These are phyloP conservation scores for Nebria salina DNA, from an alignment of 2,888 invertebrate species.

Conservation along the genomic window DNA sequence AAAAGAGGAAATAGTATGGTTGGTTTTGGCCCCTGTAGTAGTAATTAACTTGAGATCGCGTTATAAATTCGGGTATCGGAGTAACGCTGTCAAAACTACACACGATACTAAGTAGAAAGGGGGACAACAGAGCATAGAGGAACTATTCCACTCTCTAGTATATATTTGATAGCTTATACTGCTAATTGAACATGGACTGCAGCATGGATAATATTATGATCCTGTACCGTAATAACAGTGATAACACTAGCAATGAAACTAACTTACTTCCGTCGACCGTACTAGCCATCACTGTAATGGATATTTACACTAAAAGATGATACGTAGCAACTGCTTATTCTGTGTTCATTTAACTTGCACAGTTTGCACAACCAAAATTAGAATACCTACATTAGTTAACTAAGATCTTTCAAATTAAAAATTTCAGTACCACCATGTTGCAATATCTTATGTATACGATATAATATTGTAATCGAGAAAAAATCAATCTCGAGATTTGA, in stretches of 20 bases:
- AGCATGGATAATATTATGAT: not conserved
- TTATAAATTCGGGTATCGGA: not conserved
- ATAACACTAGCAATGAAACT: not conserved
- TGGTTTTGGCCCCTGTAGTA: not conserved
- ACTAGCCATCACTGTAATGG: too few species aligned
- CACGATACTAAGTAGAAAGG: not conserved
- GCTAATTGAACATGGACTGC: not conserved
- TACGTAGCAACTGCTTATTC: too few species aligned
- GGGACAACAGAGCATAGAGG: not conserved
- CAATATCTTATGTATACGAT: too few species aligned
- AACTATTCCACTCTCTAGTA: not conserved
- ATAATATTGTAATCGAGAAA: too few species aligned
- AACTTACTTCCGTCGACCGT: not conserved
- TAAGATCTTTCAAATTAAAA: too few species aligned
- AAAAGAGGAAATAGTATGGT: not conserved
- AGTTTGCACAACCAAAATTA: too few species aligned
- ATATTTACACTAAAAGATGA: too few species aligned
- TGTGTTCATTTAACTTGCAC: too few species aligned
- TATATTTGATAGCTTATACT: not conserved
- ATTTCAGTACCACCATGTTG: too few species aligned
- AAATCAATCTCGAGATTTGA: too few species aligned
- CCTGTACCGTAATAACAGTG: conserved; percentile 1
- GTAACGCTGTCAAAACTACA: not conserved
- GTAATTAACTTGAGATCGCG: not conserved
- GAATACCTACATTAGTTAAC: too few species aligned